These are phyloP conservation scores for Macropodus opercularis DNA, from an alignment of 2,797 vertebrate species.

Conservation along the genomic window DNA sequence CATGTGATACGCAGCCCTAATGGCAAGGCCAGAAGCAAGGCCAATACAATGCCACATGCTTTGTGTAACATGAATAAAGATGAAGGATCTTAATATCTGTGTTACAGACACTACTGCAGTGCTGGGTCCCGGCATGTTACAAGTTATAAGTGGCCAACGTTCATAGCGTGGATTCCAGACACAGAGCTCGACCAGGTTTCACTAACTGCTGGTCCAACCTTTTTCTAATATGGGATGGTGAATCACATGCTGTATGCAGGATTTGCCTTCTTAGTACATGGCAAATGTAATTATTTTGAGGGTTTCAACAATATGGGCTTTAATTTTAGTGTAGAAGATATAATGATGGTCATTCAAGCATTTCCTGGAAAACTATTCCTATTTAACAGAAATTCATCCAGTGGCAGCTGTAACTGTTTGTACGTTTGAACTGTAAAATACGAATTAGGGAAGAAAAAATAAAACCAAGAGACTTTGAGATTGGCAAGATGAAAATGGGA, in stretches of 20 bases:
- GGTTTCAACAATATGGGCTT: constrained; percentile 15
- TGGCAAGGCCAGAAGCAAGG: background rate
- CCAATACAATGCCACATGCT: background rate
- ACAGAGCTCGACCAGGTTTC: background rate
- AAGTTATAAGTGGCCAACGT: constrained; percentile 9
- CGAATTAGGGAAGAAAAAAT: constrained; percentile 2
- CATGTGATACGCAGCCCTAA: background rate
- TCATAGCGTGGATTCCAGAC: constrained; percentile 19
- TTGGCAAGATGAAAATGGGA: constrained; percentile 1
- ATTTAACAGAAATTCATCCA: constrained; percentile 5
- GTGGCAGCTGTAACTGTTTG: background rate
- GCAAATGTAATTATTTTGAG: constrained; percentile 14
- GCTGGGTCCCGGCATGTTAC: constrained; percentile 4
- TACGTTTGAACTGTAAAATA: background rate
- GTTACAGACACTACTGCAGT: constrained; percentile 1
- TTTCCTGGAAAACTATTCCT: constrained; percentile 17
- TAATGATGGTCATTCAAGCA: background rate
- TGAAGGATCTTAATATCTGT: background rate
- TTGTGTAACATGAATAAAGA: background rate
- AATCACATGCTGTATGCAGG: constrained; percentile 17
- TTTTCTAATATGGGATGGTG: background rate
- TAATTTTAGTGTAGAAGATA: background rate
- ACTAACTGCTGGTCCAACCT: background rate
- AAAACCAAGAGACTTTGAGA: constrained; percentile 9
- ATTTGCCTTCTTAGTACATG: background rate